phyloP scores from a whole-genome alignment of 2,888 invertebrate genomes.

The Ischnura elegans region DNA sequence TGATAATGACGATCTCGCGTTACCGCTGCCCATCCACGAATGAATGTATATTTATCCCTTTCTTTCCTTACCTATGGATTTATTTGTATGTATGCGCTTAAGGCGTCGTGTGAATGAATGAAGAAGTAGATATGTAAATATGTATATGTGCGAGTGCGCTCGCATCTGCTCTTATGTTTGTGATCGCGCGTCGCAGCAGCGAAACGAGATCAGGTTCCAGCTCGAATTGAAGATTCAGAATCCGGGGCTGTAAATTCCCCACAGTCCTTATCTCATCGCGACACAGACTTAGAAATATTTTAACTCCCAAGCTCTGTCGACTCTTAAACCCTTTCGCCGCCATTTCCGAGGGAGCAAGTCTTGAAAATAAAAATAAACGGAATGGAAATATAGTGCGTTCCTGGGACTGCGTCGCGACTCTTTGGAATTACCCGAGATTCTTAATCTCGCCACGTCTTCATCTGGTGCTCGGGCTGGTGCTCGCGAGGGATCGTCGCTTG shows the following conservation, averaged over 20 bases:
- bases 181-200: background rate
- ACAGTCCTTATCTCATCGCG: slow-evolving; percentile 36
- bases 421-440: slow-evolving; percentile 56
- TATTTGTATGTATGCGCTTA: too few relatives aligned
- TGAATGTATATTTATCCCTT: too few relatives aligned
- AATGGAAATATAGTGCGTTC: slow-evolving; percentile 10
- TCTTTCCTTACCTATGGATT: too few relatives aligned
- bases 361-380: background rate
- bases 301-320: background rate
- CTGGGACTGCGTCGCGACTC: background rate
- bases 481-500: background rate
- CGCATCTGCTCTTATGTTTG: background rate
- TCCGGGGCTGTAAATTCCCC: slow-evolving; percentile 57
- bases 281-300: slow-evolving; percentile 43
- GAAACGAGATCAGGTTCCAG: background rate
- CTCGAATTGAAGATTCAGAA: background rate
- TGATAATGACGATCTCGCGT: too few relatives aligned
- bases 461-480: background rate
- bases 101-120: too few relatives aligned
- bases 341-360: too few relatives aligned
- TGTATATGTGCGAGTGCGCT: background rate
- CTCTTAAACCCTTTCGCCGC: background rate
- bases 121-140: too few relatives aligned
- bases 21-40: too few relatives aligned
- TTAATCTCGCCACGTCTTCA: slow-evolving; percentile 59